These are phyloP conservation scores for Trichogramma evanescens DNA, from an alignment of 2,888 invertebrate species.

Conservation along the genomic window DNA sequence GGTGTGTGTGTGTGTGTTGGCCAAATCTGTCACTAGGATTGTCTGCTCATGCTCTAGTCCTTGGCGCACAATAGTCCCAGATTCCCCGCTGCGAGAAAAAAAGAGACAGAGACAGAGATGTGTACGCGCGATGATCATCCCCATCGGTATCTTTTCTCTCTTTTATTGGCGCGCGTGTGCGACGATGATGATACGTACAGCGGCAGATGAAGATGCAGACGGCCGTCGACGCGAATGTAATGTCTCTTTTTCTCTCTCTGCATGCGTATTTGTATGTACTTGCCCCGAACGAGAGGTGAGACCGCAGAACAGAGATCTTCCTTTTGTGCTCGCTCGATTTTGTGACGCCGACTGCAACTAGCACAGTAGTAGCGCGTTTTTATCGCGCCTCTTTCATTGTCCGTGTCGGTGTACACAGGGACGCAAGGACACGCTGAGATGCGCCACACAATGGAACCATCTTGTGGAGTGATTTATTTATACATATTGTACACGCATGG, in stretches of 20 bases:
- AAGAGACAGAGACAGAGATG: conserved; percentile 27
- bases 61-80: conserved; percentile 18
- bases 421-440: too few relatives aligned
- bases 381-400: too few relatives aligned
- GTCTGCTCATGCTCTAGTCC: conserved; percentile 43
- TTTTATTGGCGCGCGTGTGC: background rate
- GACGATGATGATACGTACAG: conserved; percentile 14
- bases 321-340: too few relatives aligned
- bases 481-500: too few relatives aligned
- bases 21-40: conserved; percentile 45
- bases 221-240: background rate
- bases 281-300: too few relatives aligned
- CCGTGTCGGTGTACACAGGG: too few relatives aligned
- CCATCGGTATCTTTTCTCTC: conserved; percentile 20
- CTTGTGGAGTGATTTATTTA: too few relatives aligned
- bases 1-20: conserved; percentile 13
- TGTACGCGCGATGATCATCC: conserved; percentile 23
- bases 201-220: background rate
- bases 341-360: too few relatives aligned
- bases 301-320: too few relatives aligned
- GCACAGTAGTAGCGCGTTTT: too few relatives aligned
- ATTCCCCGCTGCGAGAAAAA: conserved; percentile 35
- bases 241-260: conserved; percentile 1
- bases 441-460: too few relatives aligned
- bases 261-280: too few relatives aligned